phyloP scores from a whole-genome alignment of 2,113 vertebrate species.

The Blennius ocellaris region DNA sequence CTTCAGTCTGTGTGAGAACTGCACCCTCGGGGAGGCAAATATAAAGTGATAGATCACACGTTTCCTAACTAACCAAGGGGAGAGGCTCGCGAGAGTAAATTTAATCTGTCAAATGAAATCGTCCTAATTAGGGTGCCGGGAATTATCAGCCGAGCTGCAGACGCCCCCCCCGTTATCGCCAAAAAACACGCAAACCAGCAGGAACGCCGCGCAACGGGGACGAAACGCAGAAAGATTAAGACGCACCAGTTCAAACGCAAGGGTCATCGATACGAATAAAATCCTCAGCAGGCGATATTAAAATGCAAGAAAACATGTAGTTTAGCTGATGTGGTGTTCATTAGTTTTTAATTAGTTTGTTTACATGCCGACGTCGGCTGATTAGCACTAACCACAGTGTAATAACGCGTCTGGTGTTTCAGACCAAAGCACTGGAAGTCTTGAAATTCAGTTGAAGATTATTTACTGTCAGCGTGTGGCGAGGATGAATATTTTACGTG shows the following conservation, averaged over 20 bases:
- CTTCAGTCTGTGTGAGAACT: constrained; percentile 50
- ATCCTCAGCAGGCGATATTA: constrained; percentile 1
- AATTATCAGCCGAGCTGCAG: constrained; percentile 41
- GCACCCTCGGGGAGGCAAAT: constrained; percentile 37
- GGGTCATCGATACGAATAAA: not conserved
- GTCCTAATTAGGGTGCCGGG: constrained; percentile 40
- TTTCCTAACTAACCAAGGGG: constrained; percentile 21
- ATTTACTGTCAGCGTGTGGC: too few species aligned
- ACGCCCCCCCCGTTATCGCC: constrained; percentile 37
- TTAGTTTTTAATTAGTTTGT: not conserved
- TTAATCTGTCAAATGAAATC: constrained; percentile 43
- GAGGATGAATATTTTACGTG: too few species aligned
- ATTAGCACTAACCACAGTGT: not conserved
- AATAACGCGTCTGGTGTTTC: too few species aligned
- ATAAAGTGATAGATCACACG: constrained; percentile 51
- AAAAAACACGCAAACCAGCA: not conserved
- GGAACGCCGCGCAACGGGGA: not conserved
- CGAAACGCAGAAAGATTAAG: not conserved
- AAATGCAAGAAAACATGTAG: not conserved
- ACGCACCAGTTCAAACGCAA: constrained; percentile 1
- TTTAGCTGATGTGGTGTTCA: not conserved
- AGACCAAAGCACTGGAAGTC: too few species aligned
- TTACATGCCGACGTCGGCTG: not conserved
- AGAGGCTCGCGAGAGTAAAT: constrained; percentile 7
- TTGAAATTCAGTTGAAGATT: too few species aligned